phyloP scores from a whole-genome alignment of 1,140 invertebrate genomes.

The Psilanteris sp. region DNA sequence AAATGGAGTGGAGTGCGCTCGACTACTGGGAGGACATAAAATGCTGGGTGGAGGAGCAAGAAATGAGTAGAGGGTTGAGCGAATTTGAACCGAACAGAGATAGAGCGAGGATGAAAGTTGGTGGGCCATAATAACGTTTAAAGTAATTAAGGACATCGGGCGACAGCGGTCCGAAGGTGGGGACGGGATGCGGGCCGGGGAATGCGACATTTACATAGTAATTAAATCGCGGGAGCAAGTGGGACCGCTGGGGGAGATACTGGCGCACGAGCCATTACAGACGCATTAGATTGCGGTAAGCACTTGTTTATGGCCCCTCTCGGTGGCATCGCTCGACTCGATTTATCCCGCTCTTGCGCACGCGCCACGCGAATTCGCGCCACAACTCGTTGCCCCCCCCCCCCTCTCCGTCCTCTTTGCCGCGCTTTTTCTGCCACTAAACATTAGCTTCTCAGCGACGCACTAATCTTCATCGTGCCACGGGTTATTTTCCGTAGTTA shows the following conservation, averaged over 20 bases:
- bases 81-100: constrained; percentile 38
- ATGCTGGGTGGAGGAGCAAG: background rate
- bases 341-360: constrained; percentile 29
- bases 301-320: constrained; percentile 79
- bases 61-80: background rate
- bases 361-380: constrained; percentile 9
- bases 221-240: constrained; percentile 80
- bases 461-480: constrained; percentile 38
- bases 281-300: constrained; percentile 81
- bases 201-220: constrained; percentile 81
- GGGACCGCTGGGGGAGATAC: constrained; percentile 77
- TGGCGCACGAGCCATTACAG: constrained; percentile 79
- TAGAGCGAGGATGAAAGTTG: constrained; percentile 74
- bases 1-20: constrained; percentile 64
- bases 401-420: background rate
- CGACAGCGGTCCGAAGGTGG: constrained; percentile 69
- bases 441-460: constrained; percentile 41
- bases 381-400: background rate
- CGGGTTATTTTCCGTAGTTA: constrained; percentile 24
- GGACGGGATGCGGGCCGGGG: constrained; percentile 74
- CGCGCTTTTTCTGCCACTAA: constrained; percentile 21
- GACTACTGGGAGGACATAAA: background rate
- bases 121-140: constrained; percentile 79
- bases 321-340: constrained; percentile 40
- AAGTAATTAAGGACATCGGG: constrained; percentile 81